phyloP scores from a whole-genome alignment of 2,888 invertebrate species.

The Chloroclysta siterata region DNA sequence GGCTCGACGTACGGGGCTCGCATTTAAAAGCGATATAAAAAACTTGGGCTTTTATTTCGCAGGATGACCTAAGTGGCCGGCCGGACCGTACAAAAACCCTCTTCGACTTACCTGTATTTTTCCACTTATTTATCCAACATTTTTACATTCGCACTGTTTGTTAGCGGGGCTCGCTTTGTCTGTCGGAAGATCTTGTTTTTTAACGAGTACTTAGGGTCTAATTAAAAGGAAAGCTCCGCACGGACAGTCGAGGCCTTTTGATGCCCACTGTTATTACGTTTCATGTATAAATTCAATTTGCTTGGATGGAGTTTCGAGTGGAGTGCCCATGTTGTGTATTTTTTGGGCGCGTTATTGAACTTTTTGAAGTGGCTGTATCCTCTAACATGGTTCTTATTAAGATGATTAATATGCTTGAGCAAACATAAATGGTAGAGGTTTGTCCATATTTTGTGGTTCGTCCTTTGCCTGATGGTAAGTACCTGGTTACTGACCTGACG shows the following conservation, averaged over 20 bases:
- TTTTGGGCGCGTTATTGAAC: conserved; percentile 67
- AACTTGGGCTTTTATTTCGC: conserved; percentile 82
- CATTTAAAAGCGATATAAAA: conserved; percentile 85
- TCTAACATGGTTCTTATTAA: conserved; percentile 49
- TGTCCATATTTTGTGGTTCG: conserved; percentile 8
- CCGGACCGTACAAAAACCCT: conserved; percentile 81
- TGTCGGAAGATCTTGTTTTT: conserved; percentile 82
- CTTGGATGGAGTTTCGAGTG: conserved; percentile 77
- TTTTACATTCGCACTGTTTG: conserved; percentile 83
- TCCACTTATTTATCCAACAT: conserved; percentile 84
- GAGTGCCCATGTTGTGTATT: conserved; percentile 63
- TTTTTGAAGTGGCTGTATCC: conserved; percentile 61
- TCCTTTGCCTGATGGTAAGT: background rate
- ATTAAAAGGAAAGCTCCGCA: conserved; percentile 82
- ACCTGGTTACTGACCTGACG: background rate
- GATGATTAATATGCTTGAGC: conserved; percentile 42
- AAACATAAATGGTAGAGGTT: conserved; percentile 21
- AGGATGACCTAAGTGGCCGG: conserved; percentile 85
- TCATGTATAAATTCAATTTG: conserved; percentile 82
- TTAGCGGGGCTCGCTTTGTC: conserved; percentile 79
- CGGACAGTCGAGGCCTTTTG: conserved; percentile 83
- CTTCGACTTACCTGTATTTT: conserved; percentile 85
- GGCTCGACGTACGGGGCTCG: conserved; percentile 75
- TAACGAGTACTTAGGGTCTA: conserved; percentile 84
- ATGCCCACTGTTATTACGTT: conserved; percentile 82